Evolutionary conservation across 2,113 vertebrate species (phyloP).

Genomic region (Pongo abelii): DNA sequence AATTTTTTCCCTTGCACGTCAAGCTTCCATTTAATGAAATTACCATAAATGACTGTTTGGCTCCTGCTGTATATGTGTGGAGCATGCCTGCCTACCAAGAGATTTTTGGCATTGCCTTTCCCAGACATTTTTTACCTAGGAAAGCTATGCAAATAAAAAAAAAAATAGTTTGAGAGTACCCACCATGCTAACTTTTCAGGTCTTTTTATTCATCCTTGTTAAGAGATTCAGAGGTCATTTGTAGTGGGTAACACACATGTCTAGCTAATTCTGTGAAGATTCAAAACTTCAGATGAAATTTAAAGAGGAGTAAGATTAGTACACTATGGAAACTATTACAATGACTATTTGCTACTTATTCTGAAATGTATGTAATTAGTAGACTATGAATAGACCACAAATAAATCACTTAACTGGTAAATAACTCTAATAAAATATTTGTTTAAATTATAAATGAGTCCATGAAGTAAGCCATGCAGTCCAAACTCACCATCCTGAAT

Average conservation of each 20-base stretch:
- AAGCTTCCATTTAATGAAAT: not conserved
- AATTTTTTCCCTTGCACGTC: not conserved
- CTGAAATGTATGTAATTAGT: not conserved
- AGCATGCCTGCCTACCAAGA: not conserved
- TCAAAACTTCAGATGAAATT: not conserved
- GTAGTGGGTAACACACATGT: not conserved
- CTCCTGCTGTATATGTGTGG: not conserved
- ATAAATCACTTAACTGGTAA: not conserved
- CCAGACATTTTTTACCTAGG: slow-evolving; percentile 46
- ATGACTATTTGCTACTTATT: not conserved
- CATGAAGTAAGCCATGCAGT: slow-evolving; percentile 41
- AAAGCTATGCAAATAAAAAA: slow-evolving; percentile 49
- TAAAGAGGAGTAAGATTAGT: not conserved
- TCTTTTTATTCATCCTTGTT: not conserved
- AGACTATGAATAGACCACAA: not conserved
- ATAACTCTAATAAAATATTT: slow-evolving; percentile 59
- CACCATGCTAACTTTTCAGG: not conserved
- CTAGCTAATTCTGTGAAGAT: fast-evolving
- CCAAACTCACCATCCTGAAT: slow-evolving; percentile 58
- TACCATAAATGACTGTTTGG: not conserved
- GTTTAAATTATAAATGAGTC: slow-evolving; percentile 56
- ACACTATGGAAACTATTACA: not conserved
- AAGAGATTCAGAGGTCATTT: not conserved
- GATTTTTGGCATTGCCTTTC: not conserved
- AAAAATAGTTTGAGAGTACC: slow-evolving; percentile 45